Conservation (phyloP, 2,797 vertebrate genomes). For the Epinephelus malabaricus region DNA sequence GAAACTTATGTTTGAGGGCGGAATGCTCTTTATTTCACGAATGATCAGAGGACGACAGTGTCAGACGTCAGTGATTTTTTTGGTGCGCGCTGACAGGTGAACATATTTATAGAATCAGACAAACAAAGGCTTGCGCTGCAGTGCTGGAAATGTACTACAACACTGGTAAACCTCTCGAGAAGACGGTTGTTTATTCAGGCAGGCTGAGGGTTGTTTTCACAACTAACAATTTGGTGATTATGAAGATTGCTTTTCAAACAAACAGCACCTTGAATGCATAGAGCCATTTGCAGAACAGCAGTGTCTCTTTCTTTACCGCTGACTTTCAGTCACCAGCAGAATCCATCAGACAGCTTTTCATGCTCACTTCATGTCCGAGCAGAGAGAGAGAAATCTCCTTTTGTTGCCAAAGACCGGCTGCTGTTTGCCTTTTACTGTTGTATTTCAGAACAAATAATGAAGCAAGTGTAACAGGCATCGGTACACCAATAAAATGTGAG, state of each 20-base stretch:
- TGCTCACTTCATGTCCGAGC: constrained; percentile 32
- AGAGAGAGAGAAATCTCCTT: constrained; percentile 17
- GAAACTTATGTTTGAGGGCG: constrained; percentile 2
- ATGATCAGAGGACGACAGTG: constrained; percentile 46
- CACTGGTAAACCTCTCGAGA: constrained; percentile 11
- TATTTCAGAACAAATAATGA: constrained; percentile 20
- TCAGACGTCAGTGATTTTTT: constrained; percentile 23
- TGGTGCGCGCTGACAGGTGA: constrained; percentile 26
- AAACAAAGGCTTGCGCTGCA: constrained; percentile 28
- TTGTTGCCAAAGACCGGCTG: constrained; percentile 19
- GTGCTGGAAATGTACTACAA: constrained; percentile 15
- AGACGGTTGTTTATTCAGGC: neutral
- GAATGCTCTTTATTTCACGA: constrained; percentile 33
- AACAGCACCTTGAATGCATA: constrained; percentile 33
- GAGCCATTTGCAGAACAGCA: constrained; percentile 45
- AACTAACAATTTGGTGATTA: constrained; percentile 2
- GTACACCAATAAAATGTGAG: neutral
- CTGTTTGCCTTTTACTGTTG: constrained; percentile 12
- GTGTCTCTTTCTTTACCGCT: constrained; percentile 28
- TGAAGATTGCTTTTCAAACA: constrained; percentile 27
- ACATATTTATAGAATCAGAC: constrained; percentile 62
- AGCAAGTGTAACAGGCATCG: neutral
- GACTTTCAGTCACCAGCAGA: constrained; percentile 32
- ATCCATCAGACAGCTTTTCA: constrained; percentile 53
- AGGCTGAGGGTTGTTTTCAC: constrained; percentile 14